phyloP scores from a whole-genome alignment of 2,888 invertebrate genomes.

The Tetragonula carbonaria region DNA sequence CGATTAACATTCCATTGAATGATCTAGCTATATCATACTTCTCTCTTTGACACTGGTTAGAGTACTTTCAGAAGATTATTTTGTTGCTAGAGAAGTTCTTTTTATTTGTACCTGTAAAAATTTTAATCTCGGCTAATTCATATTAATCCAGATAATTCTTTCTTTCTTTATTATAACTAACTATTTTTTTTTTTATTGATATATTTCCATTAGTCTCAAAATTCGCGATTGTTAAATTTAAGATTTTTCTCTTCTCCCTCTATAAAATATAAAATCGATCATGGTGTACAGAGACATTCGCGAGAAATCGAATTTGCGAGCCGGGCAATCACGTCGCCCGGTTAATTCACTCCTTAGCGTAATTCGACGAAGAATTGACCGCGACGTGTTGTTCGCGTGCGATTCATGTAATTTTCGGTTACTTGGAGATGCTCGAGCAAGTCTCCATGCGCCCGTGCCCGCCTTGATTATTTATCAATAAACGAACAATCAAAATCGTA shows the following conservation, averaged over 20 bases:
- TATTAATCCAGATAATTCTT: neutral
- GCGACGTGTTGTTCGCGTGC: conserved; percentile 44
- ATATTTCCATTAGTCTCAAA: neutral
- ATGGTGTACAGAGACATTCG: neutral
- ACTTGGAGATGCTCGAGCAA: conserved; percentile 32
- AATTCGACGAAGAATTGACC: conserved; percentile 50
- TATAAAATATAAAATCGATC: conserved; percentile 5
- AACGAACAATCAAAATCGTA: conserved; percentile 50
- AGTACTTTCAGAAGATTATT: too few species aligned
- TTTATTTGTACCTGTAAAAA: too few species aligned
- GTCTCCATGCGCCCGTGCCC: conserved; percentile 34
- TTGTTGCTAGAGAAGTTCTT: too few species aligned
- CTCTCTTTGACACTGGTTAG: too few species aligned
- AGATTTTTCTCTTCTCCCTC: neutral
- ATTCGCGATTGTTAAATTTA: neutral
- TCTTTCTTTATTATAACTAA: neutral
- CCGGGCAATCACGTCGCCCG: conserved; percentile 34
- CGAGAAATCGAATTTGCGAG: conserved; percentile 11
- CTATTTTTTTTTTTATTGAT: neutral
- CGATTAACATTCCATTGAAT: too few species aligned
- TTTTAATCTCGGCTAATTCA: neutral
- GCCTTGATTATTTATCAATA: conserved; percentile 59
- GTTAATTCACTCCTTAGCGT: conserved; percentile 17
- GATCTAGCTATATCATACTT: too few species aligned
- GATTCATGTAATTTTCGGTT: conserved; percentile 48